Conservation (phyloP, 2,797 vertebrate genomes). For the Oreonectes daqikongensis region DNA sequence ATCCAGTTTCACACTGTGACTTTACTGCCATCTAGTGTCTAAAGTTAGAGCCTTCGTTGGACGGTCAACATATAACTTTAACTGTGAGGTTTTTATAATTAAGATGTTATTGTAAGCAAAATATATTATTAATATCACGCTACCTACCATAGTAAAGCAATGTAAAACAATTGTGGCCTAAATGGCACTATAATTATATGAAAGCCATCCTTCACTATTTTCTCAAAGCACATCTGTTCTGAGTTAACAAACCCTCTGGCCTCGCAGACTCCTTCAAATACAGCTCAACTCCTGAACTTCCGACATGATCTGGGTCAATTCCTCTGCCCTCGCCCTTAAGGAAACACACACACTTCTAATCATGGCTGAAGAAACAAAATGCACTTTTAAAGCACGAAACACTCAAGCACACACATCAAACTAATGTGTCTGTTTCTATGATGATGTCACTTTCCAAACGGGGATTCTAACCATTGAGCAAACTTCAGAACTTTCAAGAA, state of each 20-base stretch:
- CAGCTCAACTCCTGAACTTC: slow-evolving; percentile 83
- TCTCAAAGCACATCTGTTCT: slow-evolving; percentile 57
- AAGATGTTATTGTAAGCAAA: background rate
- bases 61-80: background rate
- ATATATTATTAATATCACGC: background rate
- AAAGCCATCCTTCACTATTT: slow-evolving; percentile 3
- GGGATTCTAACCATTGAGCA: background rate
- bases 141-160: background rate
- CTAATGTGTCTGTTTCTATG: background rate
- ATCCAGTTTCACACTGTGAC: background rate
- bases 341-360: slow-evolving; percentile 67
- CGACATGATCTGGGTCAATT: slow-evolving; percentile 77
- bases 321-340: slow-evolving; percentile 67
- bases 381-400: slow-evolving; percentile 30
- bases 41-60: background rate
- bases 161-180: background rate
- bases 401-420: background rate
- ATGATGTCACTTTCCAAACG: background rate
- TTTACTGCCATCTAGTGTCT: slow-evolving; percentile 50
- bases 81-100: background rate
- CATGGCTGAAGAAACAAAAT: slow-evolving; percentile 56
- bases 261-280: slow-evolving; percentile 56
- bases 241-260: slow-evolving; percentile 55
- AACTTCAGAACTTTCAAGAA: background rate
- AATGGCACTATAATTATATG: background rate